Base-by-base conservation (phyloP, 2,113 vertebrate species). In the Rhipidura dahli region DNA sequence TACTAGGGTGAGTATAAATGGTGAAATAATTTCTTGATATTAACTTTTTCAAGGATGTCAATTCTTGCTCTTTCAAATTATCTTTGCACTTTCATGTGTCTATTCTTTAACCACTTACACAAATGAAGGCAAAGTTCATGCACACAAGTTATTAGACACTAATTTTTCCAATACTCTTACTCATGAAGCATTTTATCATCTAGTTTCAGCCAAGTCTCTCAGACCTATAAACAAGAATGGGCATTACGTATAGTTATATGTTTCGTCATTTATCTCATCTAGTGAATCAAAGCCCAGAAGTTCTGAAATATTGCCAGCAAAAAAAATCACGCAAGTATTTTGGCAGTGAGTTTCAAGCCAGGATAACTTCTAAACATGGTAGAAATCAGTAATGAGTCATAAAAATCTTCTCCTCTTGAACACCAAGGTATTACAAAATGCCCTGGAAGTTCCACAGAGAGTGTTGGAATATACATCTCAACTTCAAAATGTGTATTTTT, bases 81-180 rank as follows among this genome's bases (percentile, higher is more conserved):
- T 56, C 28, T 27, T 76, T 90, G 15, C 19, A 85, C 50, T 93
- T 86, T 61, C 22, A 24, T 15, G 1, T 83, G 69, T 66, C 40
- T 64, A 11, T 63, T 89, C 64, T 90, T 81, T 77, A 90, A 73
- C 8, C 21, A 72, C 83, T 90, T 90, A 47, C 64, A 71, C 26
- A 94, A 96, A 94, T 66, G 50, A 95, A 94, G 72, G 78, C 37
- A 44, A 94, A 87, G 66, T 64, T 95, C 31, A 88, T 54, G 35
- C 68, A 75, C 37, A 78, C 11, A 47, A 50, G 4, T 76, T 78
- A 78, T 81, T 90, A 63, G 17, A 53, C 37, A 57, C 13, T 88
- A 71, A 54, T 91, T 95, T 94, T 89, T 89, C 49, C 54, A 68
- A 63, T 47, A 35, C 9, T 59, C 57, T 90, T 84, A 50, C 70